Conservation (phyloP, 1,140 invertebrate genomes). For the Drosophila bipectinata region DNA sequence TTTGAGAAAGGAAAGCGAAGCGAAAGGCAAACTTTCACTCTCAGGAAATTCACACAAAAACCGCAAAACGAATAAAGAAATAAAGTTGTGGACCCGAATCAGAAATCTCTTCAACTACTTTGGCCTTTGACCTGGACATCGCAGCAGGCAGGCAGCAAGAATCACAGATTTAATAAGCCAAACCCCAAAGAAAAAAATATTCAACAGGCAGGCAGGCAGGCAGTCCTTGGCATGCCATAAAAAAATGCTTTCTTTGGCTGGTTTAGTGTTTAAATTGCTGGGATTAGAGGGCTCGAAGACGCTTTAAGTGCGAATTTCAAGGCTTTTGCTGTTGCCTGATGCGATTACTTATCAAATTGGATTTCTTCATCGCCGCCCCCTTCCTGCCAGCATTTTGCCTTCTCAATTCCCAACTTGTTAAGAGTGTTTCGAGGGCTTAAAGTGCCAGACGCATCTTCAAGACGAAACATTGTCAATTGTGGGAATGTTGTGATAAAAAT, state of each 20-base stretch:
- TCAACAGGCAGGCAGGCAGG: conserved; percentile 40
- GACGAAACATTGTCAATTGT: conserved; percentile 7
- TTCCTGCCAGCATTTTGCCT: not conserved
- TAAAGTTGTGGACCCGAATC: conserved; percentile 24
- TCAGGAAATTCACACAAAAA: conserved; percentile 31
- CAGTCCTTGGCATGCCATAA: conserved; percentile 15
- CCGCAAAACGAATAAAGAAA: not conserved
- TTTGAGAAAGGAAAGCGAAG: conserved; percentile 6
- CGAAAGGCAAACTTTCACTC: conserved; percentile 36
- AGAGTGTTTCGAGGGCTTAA: conserved; percentile 27
- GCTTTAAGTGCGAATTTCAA: conserved; percentile 44
- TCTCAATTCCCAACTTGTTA: not conserved
- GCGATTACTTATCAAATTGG: conserved; percentile 54
- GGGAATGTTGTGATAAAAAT: not conserved
- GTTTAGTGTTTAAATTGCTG: conserved; percentile 39
- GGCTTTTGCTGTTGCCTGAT: conserved; percentile 43
- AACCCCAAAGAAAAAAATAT: conserved; percentile 29
- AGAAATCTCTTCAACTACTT: conserved; percentile 33
- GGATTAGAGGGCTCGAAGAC: conserved; percentile 30
- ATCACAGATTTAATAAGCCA: conserved; percentile 65
- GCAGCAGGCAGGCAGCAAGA: conserved; percentile 21
- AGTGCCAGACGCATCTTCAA: conserved; percentile 14
- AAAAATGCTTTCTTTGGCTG: conserved; percentile 21
- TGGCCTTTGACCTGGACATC: conserved; percentile 36
- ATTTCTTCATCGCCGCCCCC: conserved; percentile 33